Evolutionary conservation across 2,113 vertebrate genomes (phyloP).

Genomic region (pig (Sus scrofa)): T2T-Sscrofa CM000827.6:83953501-83954000

Average conservation of each 20-base stretch:
- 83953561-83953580: accelerated
- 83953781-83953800: too few relatives aligned
- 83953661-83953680: not conserved
- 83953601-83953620: too few relatives aligned
- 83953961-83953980: not conserved
- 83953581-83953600: not conserved
- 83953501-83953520: not conserved
- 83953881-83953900: not conserved
- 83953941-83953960: not conserved
- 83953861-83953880: not conserved
- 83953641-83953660: not conserved
- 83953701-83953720: too few relatives aligned
- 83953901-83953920: not conserved
- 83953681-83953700: too few relatives aligned
- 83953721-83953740: too few relatives aligned
- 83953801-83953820: not conserved
- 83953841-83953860: not conserved
- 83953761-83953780: too few relatives aligned
- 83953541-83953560: not conserved
- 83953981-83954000: not conserved
- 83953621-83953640: not conserved
- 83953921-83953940: not conserved
- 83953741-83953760: too few relatives aligned
- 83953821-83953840: not conserved
- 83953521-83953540: not conserved